Conservation (phyloP, 2,888 invertebrate genomes). For the Meganola albula region DNA sequence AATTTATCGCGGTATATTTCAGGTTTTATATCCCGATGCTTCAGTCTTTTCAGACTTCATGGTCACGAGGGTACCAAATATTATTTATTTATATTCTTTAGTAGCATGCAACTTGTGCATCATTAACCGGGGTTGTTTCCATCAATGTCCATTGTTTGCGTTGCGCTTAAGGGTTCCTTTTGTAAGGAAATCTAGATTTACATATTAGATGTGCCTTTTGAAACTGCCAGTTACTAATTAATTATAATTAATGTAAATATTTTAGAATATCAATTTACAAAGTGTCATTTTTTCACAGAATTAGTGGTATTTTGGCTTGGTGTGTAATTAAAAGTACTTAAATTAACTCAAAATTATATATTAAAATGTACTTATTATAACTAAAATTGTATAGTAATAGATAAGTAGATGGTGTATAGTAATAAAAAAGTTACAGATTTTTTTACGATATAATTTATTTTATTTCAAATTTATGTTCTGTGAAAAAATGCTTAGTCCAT, state of each 20-base stretch:
- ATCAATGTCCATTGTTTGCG: no score
- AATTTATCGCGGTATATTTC: no score
- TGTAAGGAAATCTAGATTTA: no score
- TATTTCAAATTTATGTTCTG: constrained; percentile 30
- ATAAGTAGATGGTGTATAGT: background rate
- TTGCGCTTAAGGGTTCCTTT: no score
- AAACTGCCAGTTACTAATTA: constrained; percentile 70
- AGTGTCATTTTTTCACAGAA: constrained; percentile 53
- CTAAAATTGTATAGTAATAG: constrained; percentile 19
- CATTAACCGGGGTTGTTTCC: no score
- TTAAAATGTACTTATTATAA: constrained; percentile 42
- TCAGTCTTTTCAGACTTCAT: no score
- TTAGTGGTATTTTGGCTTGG: constrained; percentile 14
- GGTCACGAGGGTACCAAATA: no score
- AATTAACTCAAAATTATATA: constrained; percentile 7
- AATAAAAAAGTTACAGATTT: background rate
- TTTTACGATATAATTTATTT: constrained; percentile 3
- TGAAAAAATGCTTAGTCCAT: constrained; percentile 47
- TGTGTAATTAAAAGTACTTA: constrained; percentile 6
- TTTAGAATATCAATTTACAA: constrained; percentile 36
- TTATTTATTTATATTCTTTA: no score
- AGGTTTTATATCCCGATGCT: no score
- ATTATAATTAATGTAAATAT: constrained; percentile 56
- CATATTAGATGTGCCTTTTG: constrained; percentile 54
- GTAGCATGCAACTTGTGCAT: no score